These are phyloP conservation scores for Camptogramma bilineatum DNA, from an alignment of 2,888 invertebrate species.

Conservation along the genomic window DNA sequence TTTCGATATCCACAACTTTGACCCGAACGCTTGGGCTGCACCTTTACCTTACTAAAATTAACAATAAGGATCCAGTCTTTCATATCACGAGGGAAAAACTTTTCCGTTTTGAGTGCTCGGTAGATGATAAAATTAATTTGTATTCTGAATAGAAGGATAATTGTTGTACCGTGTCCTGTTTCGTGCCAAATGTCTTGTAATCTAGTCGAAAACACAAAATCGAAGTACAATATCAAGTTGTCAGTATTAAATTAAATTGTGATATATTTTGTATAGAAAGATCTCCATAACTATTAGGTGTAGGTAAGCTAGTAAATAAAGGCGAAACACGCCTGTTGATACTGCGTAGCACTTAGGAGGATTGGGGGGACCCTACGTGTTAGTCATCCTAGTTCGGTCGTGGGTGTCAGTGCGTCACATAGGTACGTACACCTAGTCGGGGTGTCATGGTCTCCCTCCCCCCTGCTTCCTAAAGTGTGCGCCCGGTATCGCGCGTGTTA, in stretches of 20 bases:
- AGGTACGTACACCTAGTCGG: not conserved
- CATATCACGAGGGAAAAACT: slow-evolving; percentile 8
- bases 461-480: not conserved
- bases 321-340: slow-evolving; percentile 2
- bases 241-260: slow-evolving; percentile 23
- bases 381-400: not conserved
- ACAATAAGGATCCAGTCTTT: not conserved
- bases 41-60: slow-evolving; percentile 64
- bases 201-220: slow-evolving; percentile 23
- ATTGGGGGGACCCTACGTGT: not conserved
- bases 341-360: slow-evolving; percentile 1
- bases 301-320: slow-evolving; percentile 9
- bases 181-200: slow-evolving; percentile 32
- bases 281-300: slow-evolving; percentile 23
- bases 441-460: not conserved
- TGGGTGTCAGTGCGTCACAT: not conserved
- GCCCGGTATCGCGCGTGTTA: not conserved
- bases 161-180: slow-evolving; percentile 19
- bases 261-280: slow-evolving; percentile 31
- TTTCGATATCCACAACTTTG: slow-evolving; percentile 73
- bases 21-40: slow-evolving; percentile 78
- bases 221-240: slow-evolving; percentile 23
- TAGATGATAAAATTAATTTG: not conserved
- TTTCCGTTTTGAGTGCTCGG: not conserved
- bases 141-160: slow-evolving; percentile 14